Evolutionary conservation across 2,113 vertebrate species (phyloP).

Genomic region (Numida meleagris): DNA sequence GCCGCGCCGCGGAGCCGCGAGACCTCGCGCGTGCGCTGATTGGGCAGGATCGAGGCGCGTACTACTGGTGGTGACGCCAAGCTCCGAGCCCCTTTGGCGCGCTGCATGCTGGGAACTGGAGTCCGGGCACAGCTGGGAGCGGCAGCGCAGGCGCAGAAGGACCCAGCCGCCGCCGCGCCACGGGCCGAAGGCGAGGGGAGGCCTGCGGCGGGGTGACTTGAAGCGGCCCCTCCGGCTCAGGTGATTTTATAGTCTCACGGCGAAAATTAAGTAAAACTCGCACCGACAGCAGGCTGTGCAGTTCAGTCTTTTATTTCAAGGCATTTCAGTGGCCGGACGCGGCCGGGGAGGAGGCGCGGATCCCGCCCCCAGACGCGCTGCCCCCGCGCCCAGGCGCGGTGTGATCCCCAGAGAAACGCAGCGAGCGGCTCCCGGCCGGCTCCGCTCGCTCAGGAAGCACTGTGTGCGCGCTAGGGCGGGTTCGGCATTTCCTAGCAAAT

Average conservation of each 20-base stretch:
- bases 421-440: fast-evolving
- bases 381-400: not conserved
- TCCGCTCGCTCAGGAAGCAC: not conserved
- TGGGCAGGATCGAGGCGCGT: fast-evolving
- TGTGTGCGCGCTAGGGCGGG: not conserved
- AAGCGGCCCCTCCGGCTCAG: fast-evolving
- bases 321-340: constrained; percentile 35
- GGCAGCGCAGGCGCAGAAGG: no score
- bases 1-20: not conserved
- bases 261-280: not conserved
- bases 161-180: no score
- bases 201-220: no score
- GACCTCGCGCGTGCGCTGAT: fast-evolving
- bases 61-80: not conserved
- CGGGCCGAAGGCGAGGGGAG: no score
- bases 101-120: not conserved
- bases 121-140: not conserved
- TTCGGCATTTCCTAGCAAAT: not conserved
- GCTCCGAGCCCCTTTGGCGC: not conserved
- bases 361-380: fast-evolving
- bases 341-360: no score
- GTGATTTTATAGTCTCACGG: fast-evolving
- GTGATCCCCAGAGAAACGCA: fast-evolving
- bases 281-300: not conserved
- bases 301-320: constrained; percentile 51